These are phyloP conservation scores for Tetrapedia diversipes DNA, from an alignment of 2,888 invertebrate genomes.

Conservation along the genomic window DNA sequence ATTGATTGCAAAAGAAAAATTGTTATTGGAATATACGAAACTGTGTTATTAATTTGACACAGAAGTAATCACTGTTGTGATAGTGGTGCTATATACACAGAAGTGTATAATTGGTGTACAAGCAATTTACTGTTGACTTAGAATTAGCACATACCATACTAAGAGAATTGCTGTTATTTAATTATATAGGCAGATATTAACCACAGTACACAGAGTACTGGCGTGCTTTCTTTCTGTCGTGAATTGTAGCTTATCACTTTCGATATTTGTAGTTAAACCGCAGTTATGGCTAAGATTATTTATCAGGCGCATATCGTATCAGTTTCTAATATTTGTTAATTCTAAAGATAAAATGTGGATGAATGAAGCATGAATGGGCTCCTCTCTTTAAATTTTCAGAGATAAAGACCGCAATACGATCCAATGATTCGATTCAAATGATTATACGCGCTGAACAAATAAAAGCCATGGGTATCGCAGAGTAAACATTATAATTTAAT, in stretches of 20 bases:
- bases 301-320: constrained; percentile 9
- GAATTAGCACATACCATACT: no score
- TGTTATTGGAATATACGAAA: no score
- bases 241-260: constrained; percentile 23
- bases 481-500: background rate
- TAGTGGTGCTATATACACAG: no score
- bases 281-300: constrained; percentile 13
- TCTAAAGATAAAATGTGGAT: constrained; percentile 26
- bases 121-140: no score
- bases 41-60: no score
- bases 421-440: background rate
- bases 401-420: background rate
- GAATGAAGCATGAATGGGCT: constrained; percentile 23
- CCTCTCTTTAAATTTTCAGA: background rate
- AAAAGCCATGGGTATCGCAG: background rate
- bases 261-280: constrained; percentile 16
- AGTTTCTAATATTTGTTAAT: constrained; percentile 42
- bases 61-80: no score
- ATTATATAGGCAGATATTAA: no score
- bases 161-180: no score
- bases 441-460: background rate
- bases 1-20: no score
- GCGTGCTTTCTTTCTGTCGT: no score
- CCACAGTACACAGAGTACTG: no score
- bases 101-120: no score